Evolutionary conservation across 2,888 invertebrate species (phyloP).

Genomic region (Nasonovia ribisnigri): DNA sequence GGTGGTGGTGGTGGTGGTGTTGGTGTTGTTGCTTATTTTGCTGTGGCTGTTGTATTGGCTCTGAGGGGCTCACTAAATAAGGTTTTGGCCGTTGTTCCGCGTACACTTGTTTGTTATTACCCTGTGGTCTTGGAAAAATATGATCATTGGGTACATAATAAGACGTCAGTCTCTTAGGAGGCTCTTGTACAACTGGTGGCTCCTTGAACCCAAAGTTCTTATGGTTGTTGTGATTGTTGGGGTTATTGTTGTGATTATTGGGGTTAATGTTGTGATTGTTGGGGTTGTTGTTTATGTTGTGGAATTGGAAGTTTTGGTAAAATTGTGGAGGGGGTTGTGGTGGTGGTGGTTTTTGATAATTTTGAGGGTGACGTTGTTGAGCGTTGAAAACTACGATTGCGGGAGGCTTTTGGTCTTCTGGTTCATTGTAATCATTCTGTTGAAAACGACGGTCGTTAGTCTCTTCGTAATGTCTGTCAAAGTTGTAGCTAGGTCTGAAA

Average conservation of each 20-base stretch:
- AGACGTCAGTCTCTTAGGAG: slow-evolving; percentile 12
- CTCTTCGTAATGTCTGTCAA: slow-evolving; percentile 60
- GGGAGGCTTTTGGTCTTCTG: slow-evolving; percentile 41
- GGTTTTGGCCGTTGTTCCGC: slow-evolving; percentile 54
- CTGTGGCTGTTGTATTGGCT: slow-evolving; percentile 37
- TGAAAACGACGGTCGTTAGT: slow-evolving; percentile 37
- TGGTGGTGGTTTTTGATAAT: slow-evolving; percentile 60
- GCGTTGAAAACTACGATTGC: slow-evolving; percentile 58
- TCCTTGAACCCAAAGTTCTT: slow-evolving; percentile 47
- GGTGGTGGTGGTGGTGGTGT: slow-evolving; percentile 68
- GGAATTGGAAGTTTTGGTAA: slow-evolving; percentile 46
- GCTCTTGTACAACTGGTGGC: neutral
- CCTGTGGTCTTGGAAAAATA: slow-evolving; percentile 25
- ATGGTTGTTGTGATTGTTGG: neutral
- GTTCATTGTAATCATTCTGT: slow-evolving; percentile 32
- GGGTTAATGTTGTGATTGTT: slow-evolving; percentile 27
- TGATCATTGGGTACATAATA: slow-evolving; percentile 50
- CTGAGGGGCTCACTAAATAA: slow-evolving; percentile 5
- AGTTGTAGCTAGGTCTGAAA: slow-evolving; percentile 67
- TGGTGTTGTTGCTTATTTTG: slow-evolving; percentile 66
- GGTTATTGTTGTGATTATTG: slow-evolving; percentile 18
- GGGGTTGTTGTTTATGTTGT: neutral
- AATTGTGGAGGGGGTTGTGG: slow-evolving; percentile 69
- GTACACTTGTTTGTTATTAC: slow-evolving; percentile 50
- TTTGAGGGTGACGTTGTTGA: slow-evolving; percentile 63